Evolutionary conservation across 2,113 vertebrate species (phyloP).

Genomic region (Oncorhynchus nerka): DNA sequence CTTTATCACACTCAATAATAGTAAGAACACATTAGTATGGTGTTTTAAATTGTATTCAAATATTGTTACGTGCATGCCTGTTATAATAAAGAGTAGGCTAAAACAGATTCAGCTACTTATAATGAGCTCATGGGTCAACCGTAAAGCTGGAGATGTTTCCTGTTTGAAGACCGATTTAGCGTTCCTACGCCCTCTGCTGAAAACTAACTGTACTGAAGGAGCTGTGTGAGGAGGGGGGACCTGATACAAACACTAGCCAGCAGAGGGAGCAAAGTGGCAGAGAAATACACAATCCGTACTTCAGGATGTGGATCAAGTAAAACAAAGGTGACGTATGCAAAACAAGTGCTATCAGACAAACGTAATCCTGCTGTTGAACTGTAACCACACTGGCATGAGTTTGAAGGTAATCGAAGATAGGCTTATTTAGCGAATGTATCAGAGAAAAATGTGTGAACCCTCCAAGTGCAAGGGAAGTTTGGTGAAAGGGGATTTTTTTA

Average conservation of each 20-base stretch:
- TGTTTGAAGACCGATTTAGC: slow-evolving; percentile 44
- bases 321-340: slow-evolving; percentile 63
- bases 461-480: neutral
- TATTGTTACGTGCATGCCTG: neutral
- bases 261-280: slow-evolving; percentile 60
- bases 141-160: slow-evolving; percentile 43
- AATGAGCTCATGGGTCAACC: slow-evolving; percentile 10
- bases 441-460: neutral
- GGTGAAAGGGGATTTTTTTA: neutral
- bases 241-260: slow-evolving; percentile 33
- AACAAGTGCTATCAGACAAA: slow-evolving; percentile 10
- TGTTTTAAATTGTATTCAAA: neutral
- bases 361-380: neutral
- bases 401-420: neutral
- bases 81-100: neutral
- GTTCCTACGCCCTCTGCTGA: slow-evolving; percentile 48
- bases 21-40: neutral
- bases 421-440: neutral
- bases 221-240: neutral
- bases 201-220: neutral
- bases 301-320: slow-evolving; percentile 51
- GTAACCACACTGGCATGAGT: neutral
- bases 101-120: neutral
- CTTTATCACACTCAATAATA: neutral
- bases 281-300: slow-evolving; percentile 39